Percentiles rank a stretch among this genome's conserved stretches.
phyloP scores from a whole-genome alignment of 2,113 vertebrate species.

The Orthonyx spaldingii region DNA sequence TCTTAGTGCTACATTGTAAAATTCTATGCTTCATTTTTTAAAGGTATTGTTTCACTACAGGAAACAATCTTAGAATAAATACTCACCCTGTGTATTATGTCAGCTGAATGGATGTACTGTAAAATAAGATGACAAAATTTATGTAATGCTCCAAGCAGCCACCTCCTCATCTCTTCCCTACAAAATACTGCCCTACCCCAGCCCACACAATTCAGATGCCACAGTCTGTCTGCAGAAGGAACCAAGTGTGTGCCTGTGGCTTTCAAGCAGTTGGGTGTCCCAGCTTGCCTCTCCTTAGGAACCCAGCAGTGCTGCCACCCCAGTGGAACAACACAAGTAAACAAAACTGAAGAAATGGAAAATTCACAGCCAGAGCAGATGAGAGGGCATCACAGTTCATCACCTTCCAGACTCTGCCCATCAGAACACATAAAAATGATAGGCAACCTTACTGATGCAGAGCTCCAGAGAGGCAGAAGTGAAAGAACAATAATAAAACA shows the following conservation, averaged over 20 bases:
- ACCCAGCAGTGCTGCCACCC: not conserved
- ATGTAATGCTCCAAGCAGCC: not conserved
- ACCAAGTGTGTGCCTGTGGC: not conserved
- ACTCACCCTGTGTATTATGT: conserved; percentile 98
- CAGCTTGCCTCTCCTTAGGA: not conserved
- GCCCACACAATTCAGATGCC: not conserved
- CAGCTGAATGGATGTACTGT: conserved; percentile 98
- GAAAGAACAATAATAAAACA: not conserved
- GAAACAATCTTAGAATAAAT: not conserved
- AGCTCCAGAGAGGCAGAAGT: not conserved
- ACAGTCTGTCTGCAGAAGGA: not conserved
- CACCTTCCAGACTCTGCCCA: not conserved
- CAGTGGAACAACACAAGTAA: not conserved
- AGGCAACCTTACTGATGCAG: not conserved
- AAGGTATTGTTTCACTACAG: not conserved
- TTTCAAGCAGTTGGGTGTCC: not conserved
- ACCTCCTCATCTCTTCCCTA: not conserved
- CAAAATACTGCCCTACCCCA: not conserved
- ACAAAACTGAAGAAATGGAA: not conserved
- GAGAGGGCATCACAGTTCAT: not conserved
- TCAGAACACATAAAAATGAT: not conserved
- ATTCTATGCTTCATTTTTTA: not conserved
- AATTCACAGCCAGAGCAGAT: not conserved
- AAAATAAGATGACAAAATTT: conserved; percentile 44
- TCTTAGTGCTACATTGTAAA: not conserved